phyloP scores from a whole-genome alignment of 2,113 vertebrate species.

The Deroptyus accipitrinus region DNA sequence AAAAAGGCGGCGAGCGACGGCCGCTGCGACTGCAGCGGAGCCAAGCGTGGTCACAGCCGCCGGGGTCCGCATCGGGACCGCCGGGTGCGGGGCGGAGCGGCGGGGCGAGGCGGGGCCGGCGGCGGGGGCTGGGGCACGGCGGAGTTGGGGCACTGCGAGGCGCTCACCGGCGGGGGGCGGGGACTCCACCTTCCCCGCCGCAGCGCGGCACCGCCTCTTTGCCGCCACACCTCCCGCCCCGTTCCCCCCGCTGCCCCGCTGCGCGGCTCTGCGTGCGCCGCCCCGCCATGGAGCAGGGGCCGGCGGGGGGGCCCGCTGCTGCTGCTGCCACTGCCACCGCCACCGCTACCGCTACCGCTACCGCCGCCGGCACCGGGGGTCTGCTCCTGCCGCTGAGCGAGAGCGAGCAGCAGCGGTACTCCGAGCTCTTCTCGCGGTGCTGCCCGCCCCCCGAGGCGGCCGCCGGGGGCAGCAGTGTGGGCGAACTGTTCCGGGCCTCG shows the following conservation, averaged over 20 bases:
- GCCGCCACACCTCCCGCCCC: neutral
- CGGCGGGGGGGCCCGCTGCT: neutral
- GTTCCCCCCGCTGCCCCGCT: neutral
- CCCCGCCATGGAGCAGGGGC: constrained; percentile 26
- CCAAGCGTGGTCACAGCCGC: accelerated
- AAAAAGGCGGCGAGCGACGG: neutral
- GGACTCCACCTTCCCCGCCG: neutral
- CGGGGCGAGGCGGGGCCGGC: neutral
- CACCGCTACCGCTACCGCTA: accelerated
- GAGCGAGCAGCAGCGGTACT: constrained; percentile 52
- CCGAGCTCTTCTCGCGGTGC: constrained; percentile 56
- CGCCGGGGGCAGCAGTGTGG: constrained; percentile 54
- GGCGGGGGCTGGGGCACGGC: neutral
- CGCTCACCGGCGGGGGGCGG: neutral
- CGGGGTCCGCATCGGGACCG: neutral
- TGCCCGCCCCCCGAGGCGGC: constrained; percentile 50
- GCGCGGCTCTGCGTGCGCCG: neutral
- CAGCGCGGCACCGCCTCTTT: neutral
- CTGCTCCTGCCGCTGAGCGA: constrained; percentile 15
- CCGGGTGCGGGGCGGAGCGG: neutral
- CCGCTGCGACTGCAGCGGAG: accelerated
- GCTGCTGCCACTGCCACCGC: accelerated
- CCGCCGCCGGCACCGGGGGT: neutral
- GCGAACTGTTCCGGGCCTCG: constrained; percentile 50
- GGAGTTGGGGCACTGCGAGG: neutral